Percentiles rank a stretch among this genome's conserved stretches.
Evolutionary conservation across 2,797 vertebrate genomes (phyloP).

Genomic region (Crax fasciolata): DNA sequence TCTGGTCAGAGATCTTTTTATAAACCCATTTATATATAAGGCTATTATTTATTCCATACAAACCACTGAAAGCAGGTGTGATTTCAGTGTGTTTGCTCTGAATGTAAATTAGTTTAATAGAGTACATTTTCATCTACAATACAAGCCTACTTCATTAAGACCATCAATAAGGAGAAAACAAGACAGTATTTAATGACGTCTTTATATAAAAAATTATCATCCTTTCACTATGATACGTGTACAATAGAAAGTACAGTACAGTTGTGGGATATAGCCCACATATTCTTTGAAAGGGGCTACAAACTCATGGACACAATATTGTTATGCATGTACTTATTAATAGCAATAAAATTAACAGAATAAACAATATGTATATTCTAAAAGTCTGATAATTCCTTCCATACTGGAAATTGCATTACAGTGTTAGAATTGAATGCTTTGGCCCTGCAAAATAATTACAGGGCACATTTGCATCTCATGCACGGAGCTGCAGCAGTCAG

Average conservation of each 20-base stretch:
- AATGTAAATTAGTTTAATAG: neutral
- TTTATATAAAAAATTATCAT: constrained; percentile 19
- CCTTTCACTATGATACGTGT: neutral
- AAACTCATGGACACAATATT: neutral
- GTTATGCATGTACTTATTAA: constrained; percentile 16
- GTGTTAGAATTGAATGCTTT: constrained; percentile 36
- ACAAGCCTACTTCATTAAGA: neutral
- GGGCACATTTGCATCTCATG: neutral
- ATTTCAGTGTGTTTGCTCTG: neutral
- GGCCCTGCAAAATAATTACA: neutral
- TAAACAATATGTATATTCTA: neutral
- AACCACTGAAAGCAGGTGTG: constrained; percentile 30
- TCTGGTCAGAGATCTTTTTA: neutral
- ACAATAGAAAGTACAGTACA: constrained; percentile 18
- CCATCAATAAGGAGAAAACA: neutral
- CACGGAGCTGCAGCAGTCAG: neutral
- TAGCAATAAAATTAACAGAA: constrained; percentile 12
- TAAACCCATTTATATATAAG: neutral
- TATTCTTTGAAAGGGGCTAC: neutral
- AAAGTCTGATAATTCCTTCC: neutral
- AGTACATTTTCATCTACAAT: neutral
- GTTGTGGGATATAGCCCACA: neutral
- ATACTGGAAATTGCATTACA: neutral
- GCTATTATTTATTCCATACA: constrained; percentile 12
- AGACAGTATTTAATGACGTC: neutral